Conservation (phyloP, 1,140 invertebrate genomes). For the Spodoptera frugiperda region DNA sequence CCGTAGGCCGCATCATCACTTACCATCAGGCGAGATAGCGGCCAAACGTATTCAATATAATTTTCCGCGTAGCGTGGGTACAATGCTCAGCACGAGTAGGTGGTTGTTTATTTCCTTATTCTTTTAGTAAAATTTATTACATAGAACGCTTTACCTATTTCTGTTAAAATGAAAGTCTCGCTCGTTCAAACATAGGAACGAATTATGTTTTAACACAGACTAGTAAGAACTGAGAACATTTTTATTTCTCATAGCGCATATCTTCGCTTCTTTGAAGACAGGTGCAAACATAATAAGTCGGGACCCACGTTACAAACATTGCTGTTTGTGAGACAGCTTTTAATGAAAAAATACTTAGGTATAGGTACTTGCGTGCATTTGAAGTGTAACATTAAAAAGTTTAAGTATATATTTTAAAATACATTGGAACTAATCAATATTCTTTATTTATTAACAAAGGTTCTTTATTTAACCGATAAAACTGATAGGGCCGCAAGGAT, state of each 20-base stretch:
- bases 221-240: conserved; percentile 27
- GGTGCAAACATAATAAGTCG: conserved; percentile 50
- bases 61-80: neutral
- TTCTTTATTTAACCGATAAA: too few species aligned
- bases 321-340: conserved; percentile 68
- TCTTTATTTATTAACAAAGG: too few species aligned
- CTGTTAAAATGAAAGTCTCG: conserved; percentile 14
- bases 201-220: conserved; percentile 19
- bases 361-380: conserved; percentile 44
- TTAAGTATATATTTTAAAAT: too few species aligned
- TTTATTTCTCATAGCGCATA: conserved; percentile 52
- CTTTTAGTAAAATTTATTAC: conserved; percentile 10
- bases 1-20: too few species aligned
- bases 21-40: too few species aligned
- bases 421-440: too few species aligned
- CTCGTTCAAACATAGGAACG: conserved; percentile 12
- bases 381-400: conserved; percentile 54
- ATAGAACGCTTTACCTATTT: conserved; percentile 6
- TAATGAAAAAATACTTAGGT: conserved; percentile 53
- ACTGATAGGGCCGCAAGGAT: too few species aligned
- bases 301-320: conserved; percentile 39
- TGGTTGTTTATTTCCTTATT: conserved; percentile 25
- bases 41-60: too few species aligned
- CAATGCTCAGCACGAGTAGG: conserved; percentile 2
- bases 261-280: conserved; percentile 43